phyloP scores from a whole-genome alignment of 2,113 vertebrate genomes.

The mouse (Mus musculus) region DNA sequence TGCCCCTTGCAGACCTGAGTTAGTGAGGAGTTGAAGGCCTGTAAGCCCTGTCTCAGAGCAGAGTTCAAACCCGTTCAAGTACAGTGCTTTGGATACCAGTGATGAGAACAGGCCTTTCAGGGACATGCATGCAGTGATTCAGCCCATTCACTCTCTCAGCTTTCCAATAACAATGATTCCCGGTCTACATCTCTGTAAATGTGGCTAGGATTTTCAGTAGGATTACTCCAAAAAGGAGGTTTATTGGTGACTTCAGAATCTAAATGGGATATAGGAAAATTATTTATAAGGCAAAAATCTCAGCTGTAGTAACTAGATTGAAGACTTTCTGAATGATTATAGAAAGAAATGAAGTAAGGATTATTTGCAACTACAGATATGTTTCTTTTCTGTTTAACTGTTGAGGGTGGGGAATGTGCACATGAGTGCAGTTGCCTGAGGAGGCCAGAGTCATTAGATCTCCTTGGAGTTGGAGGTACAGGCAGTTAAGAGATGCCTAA shows the following conservation, averaged over 20 bases:
- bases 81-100: not conserved
- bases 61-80: not conserved
- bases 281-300: slow-evolving; percentile 29
- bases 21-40: not conserved
- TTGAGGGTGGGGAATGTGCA: no score
- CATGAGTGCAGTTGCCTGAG: no score
- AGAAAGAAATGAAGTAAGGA: not conserved
- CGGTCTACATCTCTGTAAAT: slow-evolving; percentile 49
- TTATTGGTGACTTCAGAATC: slow-evolving; percentile 40
- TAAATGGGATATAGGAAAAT: slow-evolving; percentile 41
- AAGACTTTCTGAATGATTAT: slow-evolving; percentile 42
- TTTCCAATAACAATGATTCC: slow-evolving; percentile 31
- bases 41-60: slow-evolving; percentile 4
- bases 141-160: slow-evolving; percentile 33
- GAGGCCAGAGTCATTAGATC: not conserved
- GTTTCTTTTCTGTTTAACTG: not conserved
- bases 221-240: slow-evolving; percentile 16
- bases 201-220: slow-evolving; percentile 44
- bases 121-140: slow-evolving; percentile 16
- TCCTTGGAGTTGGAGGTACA: not conserved
- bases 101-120: slow-evolving; percentile 55
- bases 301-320: slow-evolving; percentile 14
- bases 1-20: not conserved
- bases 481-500: not conserved
- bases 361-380: slow-evolving; percentile 33